Base-by-base conservation (phyloP, 2,888 invertebrate species). In the Conomelus anceps region DNA sequence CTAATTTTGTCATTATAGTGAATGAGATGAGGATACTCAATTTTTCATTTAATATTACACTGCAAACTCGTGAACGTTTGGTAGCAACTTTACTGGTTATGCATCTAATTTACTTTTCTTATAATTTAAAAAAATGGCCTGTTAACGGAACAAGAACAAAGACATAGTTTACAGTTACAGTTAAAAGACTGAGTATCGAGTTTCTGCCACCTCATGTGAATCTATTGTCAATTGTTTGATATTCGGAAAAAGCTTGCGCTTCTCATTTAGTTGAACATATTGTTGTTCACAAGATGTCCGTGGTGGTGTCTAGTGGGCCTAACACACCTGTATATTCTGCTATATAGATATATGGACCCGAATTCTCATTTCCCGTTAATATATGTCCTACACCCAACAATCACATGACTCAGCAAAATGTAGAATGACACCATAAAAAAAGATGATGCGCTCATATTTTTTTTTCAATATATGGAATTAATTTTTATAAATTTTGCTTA, bases 191-290 rank as follows among this genome's bases (percentile, higher is more conserved):
- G 63, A n/a, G 63, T n/a, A 63, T 63, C 63, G n/a, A 63, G n/a
- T 86, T 86, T 86, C 86, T 86, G 86, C 86, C 24, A 24, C 23
- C 86, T 86, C 86, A 86, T 86, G 86, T 86, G 86, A 26, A 86
- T 29, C 86, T 26, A 86, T 86, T 86, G 86, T 86, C 86, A 86
- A 86, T 86, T 86, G 86, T 86, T 86, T 86, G 26, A 22, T 86
- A 23, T 86, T 86, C 3, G 29, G 23, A 85, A 85, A 86, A 26
- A 23, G 24, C 26, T 23, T 22, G 29, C 86, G 7, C 63, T n/a
- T 63, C 63, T n/a, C n/a, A 13, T 63, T 63, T 63, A 6, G 17
- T 13, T 6, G 13, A 63, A 63, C 63, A 63, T n/a, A n/a, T 63
- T n/a, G n/a, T n/a, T n/a, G 63, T 63, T 63, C 63, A 63, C 63